Percentiles rank a stretch among this genome's conserved stretches.
Conservation (phyloP, 1,140 invertebrate genomes). For the Papilio dardanus region DNA sequence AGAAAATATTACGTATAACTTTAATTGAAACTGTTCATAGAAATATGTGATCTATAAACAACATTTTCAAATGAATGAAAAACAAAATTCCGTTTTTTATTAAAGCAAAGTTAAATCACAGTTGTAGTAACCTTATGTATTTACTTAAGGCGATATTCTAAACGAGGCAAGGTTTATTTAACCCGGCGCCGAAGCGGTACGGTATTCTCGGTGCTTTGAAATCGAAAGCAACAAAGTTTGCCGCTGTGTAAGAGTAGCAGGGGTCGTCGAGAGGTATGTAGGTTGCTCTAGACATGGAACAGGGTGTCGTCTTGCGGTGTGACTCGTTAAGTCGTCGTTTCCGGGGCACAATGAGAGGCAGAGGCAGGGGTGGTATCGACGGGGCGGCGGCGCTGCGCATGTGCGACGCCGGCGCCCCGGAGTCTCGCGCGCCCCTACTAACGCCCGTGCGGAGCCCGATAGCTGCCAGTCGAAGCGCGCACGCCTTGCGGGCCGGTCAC, state of each 20-base stretch:
- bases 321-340: slow-evolving; percentile 78
- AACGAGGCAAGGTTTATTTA: slow-evolving; percentile 21
- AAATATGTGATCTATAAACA: not conserved
- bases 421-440: slow-evolving; percentile 75
- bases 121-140: not conserved
- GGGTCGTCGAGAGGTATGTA: slow-evolving; percentile 42
- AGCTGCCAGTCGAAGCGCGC: slow-evolving; percentile 68
- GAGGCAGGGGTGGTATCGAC: slow-evolving; percentile 73
- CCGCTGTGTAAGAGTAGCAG: not conserved
- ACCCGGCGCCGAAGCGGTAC: not conserved
- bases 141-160: slow-evolving; percentile 7
- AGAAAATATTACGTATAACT: not conserved
- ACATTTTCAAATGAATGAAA: not conserved
- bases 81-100: not conserved
- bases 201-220: slow-evolving; percentile 17
- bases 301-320: slow-evolving; percentile 69
- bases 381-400: slow-evolving; percentile 64
- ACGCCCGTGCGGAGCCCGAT: slow-evolving; percentile 66
- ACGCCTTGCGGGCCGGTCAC: slow-evolving; percentile 53
- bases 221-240: slow-evolving; percentile 33
- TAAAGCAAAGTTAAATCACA: not conserved
- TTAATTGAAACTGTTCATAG: not conserved
- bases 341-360: slow-evolving; percentile 75
- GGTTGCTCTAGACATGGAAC: slow-evolving; percentile 54
- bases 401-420: slow-evolving; percentile 73